Conservation (phyloP, 2,888 invertebrate species). For the Spodoptera picta region DNA sequence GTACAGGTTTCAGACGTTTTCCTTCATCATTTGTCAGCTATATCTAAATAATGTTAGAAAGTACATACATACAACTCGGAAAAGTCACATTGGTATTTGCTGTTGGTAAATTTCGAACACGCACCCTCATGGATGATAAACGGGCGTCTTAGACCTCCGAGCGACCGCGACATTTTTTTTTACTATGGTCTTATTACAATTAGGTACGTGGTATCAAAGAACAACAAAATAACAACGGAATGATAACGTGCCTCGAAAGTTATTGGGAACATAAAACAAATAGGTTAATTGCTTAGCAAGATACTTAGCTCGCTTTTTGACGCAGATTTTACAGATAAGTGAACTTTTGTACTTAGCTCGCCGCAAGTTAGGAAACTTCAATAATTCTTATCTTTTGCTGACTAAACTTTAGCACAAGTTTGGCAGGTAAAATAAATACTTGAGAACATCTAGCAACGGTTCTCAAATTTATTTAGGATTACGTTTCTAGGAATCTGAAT, state of each 20-base stretch:
- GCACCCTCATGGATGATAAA: too few species aligned
- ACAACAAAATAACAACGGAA: neutral
- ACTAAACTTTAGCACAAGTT: constrained; percentile 21
- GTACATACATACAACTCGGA: too few species aligned
- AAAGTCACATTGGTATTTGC: too few species aligned
- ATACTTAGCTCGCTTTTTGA: constrained; percentile 10
- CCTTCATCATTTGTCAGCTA: too few species aligned
- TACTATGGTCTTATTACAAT: too few species aligned
- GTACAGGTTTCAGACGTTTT: too few species aligned
- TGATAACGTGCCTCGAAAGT: constrained; percentile 7
- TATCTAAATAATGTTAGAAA: too few species aligned
- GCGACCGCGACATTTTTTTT: too few species aligned
- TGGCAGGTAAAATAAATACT: constrained; percentile 21
- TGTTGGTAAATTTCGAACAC: too few species aligned
- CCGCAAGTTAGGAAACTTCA: constrained; percentile 23
- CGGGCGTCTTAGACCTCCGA: too few species aligned
- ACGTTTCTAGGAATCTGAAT: neutral
- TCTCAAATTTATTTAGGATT: constrained; percentile 1
- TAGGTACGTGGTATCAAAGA: too few species aligned
- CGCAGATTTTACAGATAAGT: constrained; percentile 27
- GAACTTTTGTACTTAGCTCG: constrained; percentile 24
- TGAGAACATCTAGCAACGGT: constrained; percentile 12
- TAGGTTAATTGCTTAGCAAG: constrained; percentile 14
- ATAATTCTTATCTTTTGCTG: constrained; percentile 38
- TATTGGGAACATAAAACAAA: constrained; percentile 15